Percentiles rank a stretch among this genome's conserved stretches.
Evolutionary conservation across 2,888 invertebrate genomes (phyloP).

Genomic region (Busseola fusca): DNA sequence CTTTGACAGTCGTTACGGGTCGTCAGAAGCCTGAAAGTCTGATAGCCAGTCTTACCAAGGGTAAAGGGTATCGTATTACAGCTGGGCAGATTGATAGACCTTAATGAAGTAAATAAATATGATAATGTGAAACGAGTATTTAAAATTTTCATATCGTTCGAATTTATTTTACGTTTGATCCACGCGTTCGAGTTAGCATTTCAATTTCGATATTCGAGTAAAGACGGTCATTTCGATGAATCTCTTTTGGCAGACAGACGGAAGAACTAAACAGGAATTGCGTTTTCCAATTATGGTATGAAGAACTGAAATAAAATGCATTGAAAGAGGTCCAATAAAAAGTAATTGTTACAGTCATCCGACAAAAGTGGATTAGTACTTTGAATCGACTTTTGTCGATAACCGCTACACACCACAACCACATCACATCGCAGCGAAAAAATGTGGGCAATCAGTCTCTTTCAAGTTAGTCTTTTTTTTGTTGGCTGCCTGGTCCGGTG

Average conservation of each 20-base stretch:
- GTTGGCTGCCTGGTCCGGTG: no score
- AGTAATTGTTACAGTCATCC: conserved; percentile 7
- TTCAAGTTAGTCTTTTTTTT: no score
- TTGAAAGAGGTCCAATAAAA: conserved; percentile 12
- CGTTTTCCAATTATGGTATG: conserved; percentile 14
- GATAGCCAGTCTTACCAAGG: not conserved
- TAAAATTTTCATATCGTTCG: not conserved
- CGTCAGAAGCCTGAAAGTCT: no score
- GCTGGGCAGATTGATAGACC: not conserved
- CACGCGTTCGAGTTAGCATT: not conserved
- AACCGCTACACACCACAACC: not conserved
- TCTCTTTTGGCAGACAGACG: conserved; percentile 32
- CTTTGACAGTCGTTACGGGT: not conserved
- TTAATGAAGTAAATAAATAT: not conserved
- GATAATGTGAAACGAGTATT: not conserved
- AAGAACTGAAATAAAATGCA: conserved; percentile 8
- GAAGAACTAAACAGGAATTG: conserved; percentile 10
- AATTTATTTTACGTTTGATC: not conserved
- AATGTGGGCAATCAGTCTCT: no score
- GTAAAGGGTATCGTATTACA: not conserved
- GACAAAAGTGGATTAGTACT: not conserved
- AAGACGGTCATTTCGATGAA: conserved; percentile 21
- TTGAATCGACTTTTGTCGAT: not conserved
- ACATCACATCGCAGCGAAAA: not conserved
- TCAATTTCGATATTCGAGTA: not conserved